A percentile compares a stretch with the other conserved stretches of the same genome.
phyloP scores from a whole-genome alignment of 2,113 vertebrate species.

The Fulica atra region DNA sequence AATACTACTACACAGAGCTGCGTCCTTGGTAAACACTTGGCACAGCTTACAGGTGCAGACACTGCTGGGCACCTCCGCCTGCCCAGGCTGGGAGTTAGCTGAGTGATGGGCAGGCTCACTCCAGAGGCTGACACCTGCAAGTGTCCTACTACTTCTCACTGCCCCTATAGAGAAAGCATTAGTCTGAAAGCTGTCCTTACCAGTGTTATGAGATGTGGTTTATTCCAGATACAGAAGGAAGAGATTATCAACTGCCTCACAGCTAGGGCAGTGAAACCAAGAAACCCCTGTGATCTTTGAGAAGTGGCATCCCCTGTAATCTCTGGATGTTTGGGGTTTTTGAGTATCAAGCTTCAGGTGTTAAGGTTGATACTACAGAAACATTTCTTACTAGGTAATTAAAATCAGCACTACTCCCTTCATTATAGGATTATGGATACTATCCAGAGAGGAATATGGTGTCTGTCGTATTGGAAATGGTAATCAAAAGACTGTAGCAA shows the following conservation, averaged over 20 bases:
- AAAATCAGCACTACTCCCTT: neutral
- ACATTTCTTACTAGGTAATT: neutral
- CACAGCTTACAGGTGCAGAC: neutral
- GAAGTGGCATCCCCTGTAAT: neutral
- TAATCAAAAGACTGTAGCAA: neutral
- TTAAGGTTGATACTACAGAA: neutral
- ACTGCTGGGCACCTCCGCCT: neutral
- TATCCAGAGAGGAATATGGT: neutral
- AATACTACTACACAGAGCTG: too few relatives aligned
- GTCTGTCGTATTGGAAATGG: neutral
- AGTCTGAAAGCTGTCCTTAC: neutral
- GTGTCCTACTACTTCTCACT: neutral
- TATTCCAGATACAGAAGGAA: neutral
- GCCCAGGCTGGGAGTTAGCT: neutral
- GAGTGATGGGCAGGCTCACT: neutral
- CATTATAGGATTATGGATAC: neutral
- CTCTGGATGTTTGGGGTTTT: neutral
- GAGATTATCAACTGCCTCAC: neutral
- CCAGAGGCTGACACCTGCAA: neutral
- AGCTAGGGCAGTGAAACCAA: neutral
- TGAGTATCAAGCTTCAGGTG: neutral
- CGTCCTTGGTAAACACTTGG: neutral
- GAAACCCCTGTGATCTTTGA: neutral
- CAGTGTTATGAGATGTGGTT: neutral
- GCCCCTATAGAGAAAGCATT: too few relatives aligned